Base-by-base conservation (phyloP, 2,113 vertebrate species). In the Passer montanus region DNA sequence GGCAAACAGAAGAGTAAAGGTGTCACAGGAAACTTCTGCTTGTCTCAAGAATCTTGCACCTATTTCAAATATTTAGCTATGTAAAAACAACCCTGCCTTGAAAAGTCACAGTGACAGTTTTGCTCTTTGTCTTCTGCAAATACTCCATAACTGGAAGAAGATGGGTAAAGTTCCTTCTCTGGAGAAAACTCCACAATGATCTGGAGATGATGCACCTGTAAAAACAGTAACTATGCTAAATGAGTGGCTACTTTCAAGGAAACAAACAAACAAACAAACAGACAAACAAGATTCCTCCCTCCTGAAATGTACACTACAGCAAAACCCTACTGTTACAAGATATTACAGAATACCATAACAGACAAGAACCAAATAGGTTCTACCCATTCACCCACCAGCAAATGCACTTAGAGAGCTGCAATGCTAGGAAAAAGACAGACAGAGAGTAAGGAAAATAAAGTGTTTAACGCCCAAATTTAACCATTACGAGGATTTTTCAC, bases 291-390 rank as follows among this genome's bases (percentile, higher is more conserved):
- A 60, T 41, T 28, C 2, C 2, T 3, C 5, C 10, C 6, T 2
- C 16, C 4, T 1, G 20, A 84, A 68, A 60, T 5, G 33, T 10
- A 75, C 11, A 46, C 43, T 13, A 60, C 27, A 69, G 26, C 15
- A 85, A 88, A 88, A 62, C 1, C 1, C 1, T 37, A 24, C 9
- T 52, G 35, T 15, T 53, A 9, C 2, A 63, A 55, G 26, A 37
- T 30, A 69, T 1, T 17, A 41, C 0, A 66, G 50, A 69, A 66
- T 41, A 24, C 13, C 49, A 15, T 30, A 60, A 28, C 0, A 31
- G 10, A 66, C 12, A 66, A 70, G 27, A 84, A 55, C 33, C 9
- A 82, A 55, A 63, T 4, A 52, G 2, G 4, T 27, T 82, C 58
- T 31, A 82, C 18, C 10, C 16, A 35, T 79, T 88, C 49, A 60